A percentile compares a stretch with the other conserved stretches of the same genome.
Conservation (phyloP, 53 echinoderm and acorn worm genomes). For the Astropecten irregularis region DNA sequence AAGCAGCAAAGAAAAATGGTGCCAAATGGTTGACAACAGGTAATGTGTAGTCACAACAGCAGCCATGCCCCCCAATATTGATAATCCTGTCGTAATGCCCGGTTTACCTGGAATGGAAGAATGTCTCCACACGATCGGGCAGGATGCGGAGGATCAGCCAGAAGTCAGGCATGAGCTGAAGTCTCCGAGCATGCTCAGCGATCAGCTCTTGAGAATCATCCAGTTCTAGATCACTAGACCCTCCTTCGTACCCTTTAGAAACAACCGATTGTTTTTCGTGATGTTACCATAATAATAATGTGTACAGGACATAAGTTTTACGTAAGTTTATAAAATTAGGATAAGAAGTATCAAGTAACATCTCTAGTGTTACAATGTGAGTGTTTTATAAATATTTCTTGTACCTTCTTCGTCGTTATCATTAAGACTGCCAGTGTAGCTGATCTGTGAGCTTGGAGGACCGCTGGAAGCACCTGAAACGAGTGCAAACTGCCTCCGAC, state of each 20-base stretch:
- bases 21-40: no score
- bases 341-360: no score
- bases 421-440: conserved; percentile 86
- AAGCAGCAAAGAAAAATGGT: no score
- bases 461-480: conserved; percentile 62
- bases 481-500: not conserved
- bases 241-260: conserved; percentile 84
- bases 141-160: conserved; percentile 92
- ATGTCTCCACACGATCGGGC: conserved; percentile 77
- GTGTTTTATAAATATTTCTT: no score
- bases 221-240: conserved; percentile 83
- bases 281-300: no score
- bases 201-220: conserved; percentile 71
- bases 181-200: conserved; percentile 32
- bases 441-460: conserved; percentile 82
- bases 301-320: no score
- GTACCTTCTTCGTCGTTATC: conserved; percentile 86
- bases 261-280: not conserved
- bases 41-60: no score
- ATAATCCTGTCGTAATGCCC: no score
- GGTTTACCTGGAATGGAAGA: conserved; percentile 97
- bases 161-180: conserved; percentile 89
- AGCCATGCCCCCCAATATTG: no score
- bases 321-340: no score
- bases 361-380: no score